phyloP scores from a whole-genome alignment of 2,888 invertebrate species.

The Scaptomyza caliginosa region DNA sequence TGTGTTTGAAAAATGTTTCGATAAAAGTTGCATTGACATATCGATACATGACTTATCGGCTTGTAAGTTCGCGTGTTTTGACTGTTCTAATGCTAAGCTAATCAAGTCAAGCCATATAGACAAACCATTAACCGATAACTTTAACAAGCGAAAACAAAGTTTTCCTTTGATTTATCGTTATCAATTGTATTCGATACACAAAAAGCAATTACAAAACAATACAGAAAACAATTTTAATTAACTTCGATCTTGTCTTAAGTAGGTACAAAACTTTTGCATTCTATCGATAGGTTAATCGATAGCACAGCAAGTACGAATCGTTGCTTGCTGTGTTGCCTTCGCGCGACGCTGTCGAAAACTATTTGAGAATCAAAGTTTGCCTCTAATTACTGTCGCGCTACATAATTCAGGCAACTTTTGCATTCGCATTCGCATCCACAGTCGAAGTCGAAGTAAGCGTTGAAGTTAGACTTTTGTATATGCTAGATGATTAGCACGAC shows the following conservation, averaged over 20 bases:
- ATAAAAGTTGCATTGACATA: no score
- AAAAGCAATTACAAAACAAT: not conserved
- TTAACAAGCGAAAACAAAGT: not conserved
- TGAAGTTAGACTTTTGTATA: constrained; percentile 30
- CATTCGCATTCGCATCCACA: constrained; percentile 10
- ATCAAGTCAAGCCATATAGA: no score
- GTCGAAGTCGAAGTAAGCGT: not conserved
- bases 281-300: constrained; percentile 15
- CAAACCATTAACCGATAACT: no score
- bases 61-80: no score
- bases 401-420: constrained; percentile 71
- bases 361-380: constrained; percentile 69
- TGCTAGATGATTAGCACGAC: constrained; percentile 65
- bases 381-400: constrained; percentile 76
- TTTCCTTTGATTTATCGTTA: not conserved
- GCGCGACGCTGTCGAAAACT: constrained; percentile 58
- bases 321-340: not conserved
- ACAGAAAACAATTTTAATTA: not conserved
- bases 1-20: no score
- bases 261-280: not conserved
- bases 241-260: not conserved
- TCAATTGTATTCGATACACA: not conserved
- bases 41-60: no score
- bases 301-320: not conserved
- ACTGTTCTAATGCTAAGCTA: no score